Percentiles rank a stretch among this genome's conserved stretches.
Evolutionary conservation across 2,113 vertebrate genomes (phyloP).

Genomic region (Mola mola): DNA sequence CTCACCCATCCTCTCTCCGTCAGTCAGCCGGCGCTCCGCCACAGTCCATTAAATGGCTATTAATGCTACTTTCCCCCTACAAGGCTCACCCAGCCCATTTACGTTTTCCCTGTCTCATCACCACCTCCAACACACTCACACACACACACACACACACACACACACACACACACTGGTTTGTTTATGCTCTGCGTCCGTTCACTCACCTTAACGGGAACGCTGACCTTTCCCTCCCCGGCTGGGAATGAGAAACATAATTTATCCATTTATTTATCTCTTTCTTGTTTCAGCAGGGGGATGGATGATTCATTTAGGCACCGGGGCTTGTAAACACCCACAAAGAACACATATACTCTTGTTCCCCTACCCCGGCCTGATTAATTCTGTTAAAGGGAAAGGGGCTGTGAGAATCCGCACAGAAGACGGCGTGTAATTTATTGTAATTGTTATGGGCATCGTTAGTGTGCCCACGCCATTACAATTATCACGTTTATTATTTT

Average conservation of each 20-base stretch:
- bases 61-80: constrained; percentile 44
- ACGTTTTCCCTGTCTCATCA: not conserved
- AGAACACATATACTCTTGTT: constrained; percentile 2
- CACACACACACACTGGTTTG: constrained; percentile 10
- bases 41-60: constrained; percentile 66
- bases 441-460: constrained; percentile 55
- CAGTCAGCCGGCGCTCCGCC: constrained; percentile 15
- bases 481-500: constrained; percentile 48
- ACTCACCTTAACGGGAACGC: constrained; percentile 12
- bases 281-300: constrained; percentile 22
- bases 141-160: constrained; percentile 9
- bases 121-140: not conserved
- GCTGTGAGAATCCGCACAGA: constrained; percentile 10
- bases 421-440: constrained; percentile 39
- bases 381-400: constrained; percentile 47
- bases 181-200: constrained; percentile 8
- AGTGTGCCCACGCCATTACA: constrained; percentile 35
- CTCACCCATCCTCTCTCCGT: constrained; percentile 12
- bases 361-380: constrained; percentile 20
- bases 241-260: constrained; percentile 24
- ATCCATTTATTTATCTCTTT: constrained; percentile 21
- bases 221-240: constrained; percentile 17
- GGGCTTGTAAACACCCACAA: constrained; percentile 1
- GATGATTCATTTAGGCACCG: not conserved
- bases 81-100: constrained; percentile 38